Evolutionary conservation across 2,113 vertebrate genomes (phyloP), one percentile per base, ranked within the genome.

Genomic region (Eurystomus gularis): DNA sequence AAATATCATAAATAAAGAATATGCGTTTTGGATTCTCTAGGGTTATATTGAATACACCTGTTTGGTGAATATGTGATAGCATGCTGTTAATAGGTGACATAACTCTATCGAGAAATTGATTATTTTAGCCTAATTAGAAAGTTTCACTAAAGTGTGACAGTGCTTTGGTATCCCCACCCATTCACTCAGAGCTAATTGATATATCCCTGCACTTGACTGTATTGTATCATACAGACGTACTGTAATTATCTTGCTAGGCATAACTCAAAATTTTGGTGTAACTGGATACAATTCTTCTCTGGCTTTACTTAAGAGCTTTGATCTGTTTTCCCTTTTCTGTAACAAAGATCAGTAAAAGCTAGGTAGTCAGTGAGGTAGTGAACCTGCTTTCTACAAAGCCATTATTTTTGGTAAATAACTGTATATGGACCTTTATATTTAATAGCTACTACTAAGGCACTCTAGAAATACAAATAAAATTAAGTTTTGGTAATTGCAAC

Each of bases 1-100:
- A 73, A 70, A 66, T 37, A 49, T 42, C 4, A 51, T 17, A 57
- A 69, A 46, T 23, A 39, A 62, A 81, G 3, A 6, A 6, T 29
- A 52, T 40, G 33, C 13, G 1, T 13, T 82, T 68, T 29, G 15
- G 4, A 2, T 80, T 68, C 25, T 82, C 17, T 10, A n/a, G 10
- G 3, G 5, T 71, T 68, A 7, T 26, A 33, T 6, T 62, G 9
- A 35, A 48, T 35, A 29, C 9, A 44, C 7, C 5, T 86, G 3
- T 64, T 64, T 0, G 0, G 6, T 55, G 17, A 26, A 33, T 29
- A 39, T 46, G 12, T 1, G 2, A 24, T 15, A 70, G 4, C 5
- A 20, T 48, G 28, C 14, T 62, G 10, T 35, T 49, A 44, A 57
- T 8, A 58, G 12, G 7, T 25, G 85, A 73, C 4, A 2, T 26